phyloP scores from a whole-genome alignment of 2,888 invertebrate genomes.

The Tiphia femorata region DNA sequence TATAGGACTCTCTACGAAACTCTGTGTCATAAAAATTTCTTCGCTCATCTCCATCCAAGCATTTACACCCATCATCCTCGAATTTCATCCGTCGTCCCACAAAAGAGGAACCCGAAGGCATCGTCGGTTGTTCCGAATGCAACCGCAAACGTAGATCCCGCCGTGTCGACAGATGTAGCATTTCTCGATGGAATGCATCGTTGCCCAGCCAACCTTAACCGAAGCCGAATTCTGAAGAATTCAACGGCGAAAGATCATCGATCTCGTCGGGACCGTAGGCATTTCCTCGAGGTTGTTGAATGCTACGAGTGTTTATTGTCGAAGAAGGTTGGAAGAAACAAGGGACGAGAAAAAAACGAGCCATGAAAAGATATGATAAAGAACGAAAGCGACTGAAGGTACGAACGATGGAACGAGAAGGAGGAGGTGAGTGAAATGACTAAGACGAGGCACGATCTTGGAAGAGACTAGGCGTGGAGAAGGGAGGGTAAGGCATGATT shows the following conservation, averaged over 20 bases:
- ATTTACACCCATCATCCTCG: too few relatives aligned
- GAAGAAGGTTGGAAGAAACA: conserved; percentile 6
- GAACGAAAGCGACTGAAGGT: conserved; percentile 24
- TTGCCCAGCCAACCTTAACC: too few relatives aligned
- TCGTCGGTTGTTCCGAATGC: not conserved
- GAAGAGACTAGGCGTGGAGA: conserved; percentile 23
- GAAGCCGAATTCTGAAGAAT: not conserved
- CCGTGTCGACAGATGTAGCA: too few relatives aligned
- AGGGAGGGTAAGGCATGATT: conserved; percentile 46
- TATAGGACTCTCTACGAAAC: too few relatives aligned
- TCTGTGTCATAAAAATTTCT: too few relatives aligned
- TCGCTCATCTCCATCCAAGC: too few relatives aligned
- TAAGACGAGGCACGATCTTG: not conserved
- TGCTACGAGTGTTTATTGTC: conserved; percentile 17
- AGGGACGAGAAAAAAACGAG: conserved; percentile 16
- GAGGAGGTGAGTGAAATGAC: conserved; percentile 11
- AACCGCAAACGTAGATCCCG: too few relatives aligned
- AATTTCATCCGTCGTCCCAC: too few relatives aligned
- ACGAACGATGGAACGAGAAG: conserved; percentile 12
- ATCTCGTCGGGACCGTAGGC: not conserved
- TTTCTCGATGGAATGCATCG: too few relatives aligned
- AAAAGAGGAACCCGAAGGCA: too few relatives aligned
- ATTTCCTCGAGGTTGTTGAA: conserved; percentile 14
- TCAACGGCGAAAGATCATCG: conserved; percentile 1
- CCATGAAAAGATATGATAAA: conserved; percentile 22